These are phyloP conservation scores for Triops longicaudatus DNA, from an alignment of 1,140 invertebrate genomes.

Conservation along the genomic window DNA sequence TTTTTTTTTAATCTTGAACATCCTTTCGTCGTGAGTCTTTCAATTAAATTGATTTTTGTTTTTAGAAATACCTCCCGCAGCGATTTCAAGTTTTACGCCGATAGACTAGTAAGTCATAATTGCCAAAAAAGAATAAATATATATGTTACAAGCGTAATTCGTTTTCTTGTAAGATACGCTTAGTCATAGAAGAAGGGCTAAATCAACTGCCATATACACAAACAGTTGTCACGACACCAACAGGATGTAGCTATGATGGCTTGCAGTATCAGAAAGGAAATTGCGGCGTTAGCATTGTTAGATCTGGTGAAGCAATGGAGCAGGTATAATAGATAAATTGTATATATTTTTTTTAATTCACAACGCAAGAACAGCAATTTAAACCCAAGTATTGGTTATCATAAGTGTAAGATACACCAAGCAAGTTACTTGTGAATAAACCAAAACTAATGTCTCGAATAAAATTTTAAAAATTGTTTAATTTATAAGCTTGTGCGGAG, in stretches of 20 bases:
- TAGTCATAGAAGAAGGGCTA: constrained; percentile 96
- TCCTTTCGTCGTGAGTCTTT: constrained; percentile 21
- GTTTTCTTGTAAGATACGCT: constrained; percentile 56
- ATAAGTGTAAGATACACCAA: too few relatives aligned
- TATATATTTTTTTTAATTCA: too few relatives aligned
- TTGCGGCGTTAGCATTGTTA: constrained; percentile 78
- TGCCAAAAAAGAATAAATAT: constrained; percentile 3
- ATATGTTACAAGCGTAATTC: constrained; percentile 18
- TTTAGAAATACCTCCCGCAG: constrained; percentile 80
- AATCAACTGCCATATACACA: constrained; percentile 91
- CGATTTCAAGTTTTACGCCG: constrained; percentile 98
- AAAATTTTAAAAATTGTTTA: too few relatives aligned
- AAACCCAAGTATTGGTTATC: too few relatives aligned
- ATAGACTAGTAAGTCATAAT: constrained; percentile 60
- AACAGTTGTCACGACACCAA: constrained; percentile 84
- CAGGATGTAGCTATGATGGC: constrained; percentile 80
- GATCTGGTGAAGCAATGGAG: constrained; percentile 96
- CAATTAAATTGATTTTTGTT: constrained; percentile 35
- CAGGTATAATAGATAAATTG: constrained; percentile 48
- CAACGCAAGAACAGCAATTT: too few relatives aligned
- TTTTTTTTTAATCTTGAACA: constrained; percentile 17
- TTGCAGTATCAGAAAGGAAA: constrained; percentile 91
- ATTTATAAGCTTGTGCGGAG: too few relatives aligned
- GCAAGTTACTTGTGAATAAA: too few relatives aligned
- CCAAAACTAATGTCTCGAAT: too few relatives aligned